phyloP scores from a whole-genome alignment of 2,888 invertebrate species.

The Drosophila mimica region DNA sequence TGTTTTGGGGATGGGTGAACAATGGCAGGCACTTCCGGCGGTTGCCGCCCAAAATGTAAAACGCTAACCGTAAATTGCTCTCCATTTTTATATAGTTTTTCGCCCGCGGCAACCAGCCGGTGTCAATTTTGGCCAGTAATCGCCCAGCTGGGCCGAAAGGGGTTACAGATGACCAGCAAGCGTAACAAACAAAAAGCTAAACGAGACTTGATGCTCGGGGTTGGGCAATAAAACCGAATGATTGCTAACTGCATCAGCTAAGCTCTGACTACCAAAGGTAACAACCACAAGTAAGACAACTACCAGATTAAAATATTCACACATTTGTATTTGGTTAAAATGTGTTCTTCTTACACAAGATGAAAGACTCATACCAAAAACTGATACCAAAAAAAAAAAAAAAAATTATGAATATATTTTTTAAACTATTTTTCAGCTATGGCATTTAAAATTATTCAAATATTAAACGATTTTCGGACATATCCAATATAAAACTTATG shows the following conservation, averaged over 20 bases:
- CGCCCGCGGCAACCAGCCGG: slow-evolving; percentile 48
- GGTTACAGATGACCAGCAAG: slow-evolving; percentile 20
- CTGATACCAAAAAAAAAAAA: no score
- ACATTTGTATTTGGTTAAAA: not conserved
- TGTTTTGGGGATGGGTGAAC: slow-evolving; percentile 11
- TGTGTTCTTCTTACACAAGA: not conserved
- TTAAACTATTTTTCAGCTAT: not conserved
- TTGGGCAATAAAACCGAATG: not conserved
- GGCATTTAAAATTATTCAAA: not conserved
- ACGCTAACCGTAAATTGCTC: slow-evolving; percentile 66
- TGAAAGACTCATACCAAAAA: not conserved
- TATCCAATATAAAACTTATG: not conserved
- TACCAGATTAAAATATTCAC: not conserved
- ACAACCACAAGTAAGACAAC: not conserved
- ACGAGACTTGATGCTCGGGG: slow-evolving; percentile 5
- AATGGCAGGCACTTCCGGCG: slow-evolving; percentile 28
- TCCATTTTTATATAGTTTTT: slow-evolving; percentile 70
- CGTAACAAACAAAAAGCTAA: slow-evolving; percentile 12
- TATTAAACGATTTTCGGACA: not conserved
- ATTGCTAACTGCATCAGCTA: not conserved
- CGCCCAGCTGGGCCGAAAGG: not conserved
- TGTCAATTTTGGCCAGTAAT: slow-evolving; percentile 66
- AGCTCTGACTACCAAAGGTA: not conserved
- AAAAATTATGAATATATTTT: not conserved
- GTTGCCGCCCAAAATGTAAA: slow-evolving; percentile 35